Evolutionary conservation across 2,888 invertebrate species (phyloP).

Genomic region (Sceliomorpha sp.): DNA sequence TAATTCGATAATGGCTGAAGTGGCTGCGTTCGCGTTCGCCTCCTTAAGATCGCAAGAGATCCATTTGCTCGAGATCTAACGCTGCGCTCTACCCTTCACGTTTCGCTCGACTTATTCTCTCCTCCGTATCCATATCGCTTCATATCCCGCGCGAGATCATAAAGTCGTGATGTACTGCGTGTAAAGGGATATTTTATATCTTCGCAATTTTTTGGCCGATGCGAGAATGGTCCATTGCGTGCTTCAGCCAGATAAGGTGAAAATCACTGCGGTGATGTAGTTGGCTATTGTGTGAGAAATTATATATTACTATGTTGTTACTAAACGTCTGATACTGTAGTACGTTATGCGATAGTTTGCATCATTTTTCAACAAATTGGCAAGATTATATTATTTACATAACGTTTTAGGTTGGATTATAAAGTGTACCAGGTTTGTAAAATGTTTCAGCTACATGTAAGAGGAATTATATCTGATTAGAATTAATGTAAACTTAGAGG

Average conservation of each 20-base stretch:
- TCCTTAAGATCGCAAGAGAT: conserved; percentile 42
- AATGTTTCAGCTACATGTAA: no score
- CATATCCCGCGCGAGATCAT: conserved; percentile 29
- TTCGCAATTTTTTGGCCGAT: conserved; percentile 43
- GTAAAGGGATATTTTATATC: conserved; percentile 48
- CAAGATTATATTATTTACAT: no score
- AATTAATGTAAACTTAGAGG: no score
- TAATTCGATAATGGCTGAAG: conserved; percentile 77
- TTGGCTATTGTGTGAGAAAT: conserved; percentile 34
- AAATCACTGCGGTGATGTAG: conserved; percentile 43
- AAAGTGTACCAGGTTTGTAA: no score
- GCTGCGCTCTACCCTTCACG: conserved; percentile 66
- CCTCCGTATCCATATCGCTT: conserved; percentile 41
- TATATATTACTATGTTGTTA: conserved; percentile 40
- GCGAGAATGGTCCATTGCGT: conserved; percentile 47
- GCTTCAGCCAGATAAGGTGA: conserved; percentile 39
- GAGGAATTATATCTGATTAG: no score
- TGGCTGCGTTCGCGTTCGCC: conserved; percentile 58
- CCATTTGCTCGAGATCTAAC: conserved; percentile 63
- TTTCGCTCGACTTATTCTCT: conserved; percentile 50
- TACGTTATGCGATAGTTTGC: no score
- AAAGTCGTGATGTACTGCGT: conserved; percentile 42
- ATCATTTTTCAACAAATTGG: no score
- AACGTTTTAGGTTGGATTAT: no score
- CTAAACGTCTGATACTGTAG: no score